These are phyloP conservation scores for Mormyrus lacerda DNA, from an alignment of 2,113 vertebrate genomes.

Conservation along the genomic window DNA sequence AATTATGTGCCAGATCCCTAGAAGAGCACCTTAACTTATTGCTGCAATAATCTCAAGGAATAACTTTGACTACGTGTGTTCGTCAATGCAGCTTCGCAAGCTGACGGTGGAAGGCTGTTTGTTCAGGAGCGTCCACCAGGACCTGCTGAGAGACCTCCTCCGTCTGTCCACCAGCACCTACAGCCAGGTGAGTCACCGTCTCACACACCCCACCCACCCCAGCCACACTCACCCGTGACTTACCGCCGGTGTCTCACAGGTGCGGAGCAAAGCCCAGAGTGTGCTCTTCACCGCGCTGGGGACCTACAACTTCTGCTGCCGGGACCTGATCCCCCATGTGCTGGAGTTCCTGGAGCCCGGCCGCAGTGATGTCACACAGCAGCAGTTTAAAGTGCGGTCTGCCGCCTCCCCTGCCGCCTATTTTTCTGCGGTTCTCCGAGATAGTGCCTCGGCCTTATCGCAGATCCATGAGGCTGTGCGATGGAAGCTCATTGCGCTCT, in stretches of 20 bases:
- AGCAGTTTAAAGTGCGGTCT: constrained; percentile 86
- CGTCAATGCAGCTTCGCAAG: constrained; percentile 70
- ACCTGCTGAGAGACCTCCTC: constrained; percentile 84
- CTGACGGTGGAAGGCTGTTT: constrained; percentile 87
- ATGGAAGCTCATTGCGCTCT: neutral
- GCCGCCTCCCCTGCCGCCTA: neutral
- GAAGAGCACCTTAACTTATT: neutral
- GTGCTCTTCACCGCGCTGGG: constrained; percentile 87
- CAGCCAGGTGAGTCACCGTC: constrained; percentile 72
- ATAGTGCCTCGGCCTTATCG: neutral
- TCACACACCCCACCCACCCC: neutral
- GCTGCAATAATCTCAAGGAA: neutral
- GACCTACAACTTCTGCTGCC: constrained; percentile 93
- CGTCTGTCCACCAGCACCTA: constrained; percentile 91
- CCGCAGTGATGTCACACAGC: constrained; percentile 73
- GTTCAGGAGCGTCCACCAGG: constrained; percentile 82
- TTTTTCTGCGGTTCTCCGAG: neutral
- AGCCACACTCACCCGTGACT: neutral
- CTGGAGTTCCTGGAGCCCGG: constrained; percentile 77
- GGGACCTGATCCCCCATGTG: constrained; percentile 88
- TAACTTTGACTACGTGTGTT: neutral
- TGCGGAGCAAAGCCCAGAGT: constrained; percentile 88
- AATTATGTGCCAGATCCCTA: neutral
- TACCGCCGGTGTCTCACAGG: constrained; percentile 54
- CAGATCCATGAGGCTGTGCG: neutral